Evolutionary conservation across 2,113 vertebrate species (phyloP), one percentile per base, ranked within the genome.

Genomic region (Patagioenas fasciata): DNA sequence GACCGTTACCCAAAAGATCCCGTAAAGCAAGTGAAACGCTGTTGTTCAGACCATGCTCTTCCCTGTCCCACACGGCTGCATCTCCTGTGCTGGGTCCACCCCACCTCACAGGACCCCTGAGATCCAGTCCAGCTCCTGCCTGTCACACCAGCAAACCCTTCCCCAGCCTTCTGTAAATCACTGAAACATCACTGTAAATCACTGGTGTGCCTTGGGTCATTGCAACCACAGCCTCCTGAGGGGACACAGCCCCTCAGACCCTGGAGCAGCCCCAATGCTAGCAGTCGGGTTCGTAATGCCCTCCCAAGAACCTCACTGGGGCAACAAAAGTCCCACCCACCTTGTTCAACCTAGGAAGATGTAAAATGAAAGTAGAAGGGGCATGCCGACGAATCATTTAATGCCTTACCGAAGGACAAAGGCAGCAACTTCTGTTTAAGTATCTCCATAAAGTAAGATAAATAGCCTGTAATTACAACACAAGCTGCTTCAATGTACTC

Each of bases 121-220:
- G 34, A 47, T 25, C 12, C 25, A 57, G 20, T 10, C 18, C 29
- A 66, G 40, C 18, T 38, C 71, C 36, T 66, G 26, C 53, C 23
- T 0, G 0, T 18, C 47, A 40, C 29, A 42, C 1, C 1, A 80
- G 18, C 38, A 65, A 60, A 23, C 19, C 14, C 20, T 60, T 31
- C n/a, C 31, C 24, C 13, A 9, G 44, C 44, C 44, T 19, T 47
- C 44, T 19, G 44, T 47, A 19, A 47, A 47, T 47, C 44, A 47
- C 44, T 19, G 44, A 4, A 19, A 47, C 44, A 47, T 10, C 42
- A 44, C 15, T 44, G 16, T 44, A 44, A 17, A 44, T 44, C 44
- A 47, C 44, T 47, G 44, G 44, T 47, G 44, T 47, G 25, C 32
- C 74, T 29, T 25, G 38, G 31, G 38, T 44, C 31, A 34, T 32